Evolutionary conservation across 2,797 vertebrate species (phyloP).

Genomic region (Sebastes umbrosus): DNA sequence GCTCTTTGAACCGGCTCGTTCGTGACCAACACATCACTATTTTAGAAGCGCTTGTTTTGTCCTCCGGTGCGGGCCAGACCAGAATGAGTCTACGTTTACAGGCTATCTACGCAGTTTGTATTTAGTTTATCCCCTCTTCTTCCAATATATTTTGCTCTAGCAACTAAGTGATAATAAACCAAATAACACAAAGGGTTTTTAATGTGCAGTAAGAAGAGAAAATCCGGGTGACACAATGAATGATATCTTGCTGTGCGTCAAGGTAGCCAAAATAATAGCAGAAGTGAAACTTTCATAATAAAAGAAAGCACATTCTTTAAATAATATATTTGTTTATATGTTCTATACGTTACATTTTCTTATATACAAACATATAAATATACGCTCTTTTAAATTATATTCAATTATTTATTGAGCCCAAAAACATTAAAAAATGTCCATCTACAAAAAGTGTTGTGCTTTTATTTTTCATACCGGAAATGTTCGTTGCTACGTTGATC

Average conservation of each 20-base stretch:
- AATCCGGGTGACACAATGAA: too few relatives aligned
- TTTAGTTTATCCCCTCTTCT: fast-evolving
- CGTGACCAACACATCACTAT: too few relatives aligned
- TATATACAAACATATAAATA: neutral
- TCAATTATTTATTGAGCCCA: neutral
- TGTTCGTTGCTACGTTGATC: neutral
- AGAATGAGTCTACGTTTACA: fast-evolving
- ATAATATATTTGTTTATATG: neutral
- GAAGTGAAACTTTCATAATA: neutral
- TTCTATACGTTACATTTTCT: neutral
- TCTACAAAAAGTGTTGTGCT: neutral
- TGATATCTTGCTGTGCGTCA: neutral
- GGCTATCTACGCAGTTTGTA: neutral
- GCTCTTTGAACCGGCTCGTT: too few relatives aligned
- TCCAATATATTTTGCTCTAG: neutral
- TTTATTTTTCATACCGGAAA: constrained; percentile 11
- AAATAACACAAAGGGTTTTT: neutral
- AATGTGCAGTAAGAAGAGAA: neutral
- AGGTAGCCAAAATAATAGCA: neutral
- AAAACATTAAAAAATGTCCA: neutral
- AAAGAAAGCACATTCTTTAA: neutral
- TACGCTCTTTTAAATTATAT: neutral
- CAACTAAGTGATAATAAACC: fast-evolving
- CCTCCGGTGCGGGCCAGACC: neutral
- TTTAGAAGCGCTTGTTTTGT: neutral